Evolutionary conservation across 2,113 vertebrate genomes (phyloP), one percentile per base, ranked within the genome.

Genomic region (Propithecus coquereli): DNA sequence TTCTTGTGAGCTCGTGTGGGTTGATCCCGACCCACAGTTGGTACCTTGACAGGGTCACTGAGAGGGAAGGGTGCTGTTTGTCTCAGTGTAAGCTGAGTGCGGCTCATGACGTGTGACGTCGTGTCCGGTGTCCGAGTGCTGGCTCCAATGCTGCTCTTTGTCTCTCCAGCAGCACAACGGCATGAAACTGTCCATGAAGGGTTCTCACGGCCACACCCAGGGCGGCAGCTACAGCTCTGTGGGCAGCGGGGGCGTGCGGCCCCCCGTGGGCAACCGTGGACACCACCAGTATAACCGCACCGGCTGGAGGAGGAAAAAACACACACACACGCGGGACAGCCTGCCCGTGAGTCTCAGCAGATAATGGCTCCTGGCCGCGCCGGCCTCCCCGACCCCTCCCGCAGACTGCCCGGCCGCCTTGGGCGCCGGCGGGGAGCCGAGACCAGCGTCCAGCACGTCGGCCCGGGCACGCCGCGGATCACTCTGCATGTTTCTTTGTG

Each of bases 331-430:
- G 1, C 98, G 99, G 98, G 99, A 99, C 98, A 99, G 98, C 98
- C 99, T 99, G 65, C 99, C 99, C 0, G 99, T 99, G 95, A 99
- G 99, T 97, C 99, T 99, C 98, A 99, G 99, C 98, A 99, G 99
- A 99, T 99, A 99, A 99, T 98, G 95, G 96, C 95, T 76, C 90
- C 70, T 79, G 95, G 92, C 65, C 88, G 81, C 76, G 47, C 95
- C 89, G 70, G 97, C 92, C 74, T 91, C 94, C 95, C 97, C 93
- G 25, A 94, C 87, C 84, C 94, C 94, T 37, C 30, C 71, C 52
- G n/a, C 81, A 94, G 97, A 97, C 98, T 23, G 97, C 95, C 95
- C 97, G 97, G 66, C 30, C 97, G 95, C 95, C 97, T 97, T 1
- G 23, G 37, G 98, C 98, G 87, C 97, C 59, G 2, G 82, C 93